These are phyloP conservation scores for Sinonovacula constricta DNA, from an alignment of 1,140 invertebrate genomes.

Conservation along the genomic window DNA sequence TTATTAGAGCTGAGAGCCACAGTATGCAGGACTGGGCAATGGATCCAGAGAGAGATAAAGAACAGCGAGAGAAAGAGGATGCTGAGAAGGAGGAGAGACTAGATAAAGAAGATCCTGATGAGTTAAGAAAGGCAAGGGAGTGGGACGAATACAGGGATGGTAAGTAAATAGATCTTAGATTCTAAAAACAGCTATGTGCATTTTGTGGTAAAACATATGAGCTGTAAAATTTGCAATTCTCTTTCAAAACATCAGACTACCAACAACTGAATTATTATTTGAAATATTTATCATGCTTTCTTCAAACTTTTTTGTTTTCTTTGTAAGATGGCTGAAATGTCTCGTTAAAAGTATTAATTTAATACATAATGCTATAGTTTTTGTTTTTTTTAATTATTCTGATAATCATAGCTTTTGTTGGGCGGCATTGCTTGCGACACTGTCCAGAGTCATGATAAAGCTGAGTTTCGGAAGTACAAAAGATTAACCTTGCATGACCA, in stretches of 20 bases:
- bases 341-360: not conserved
- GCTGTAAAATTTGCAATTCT: not conserved
- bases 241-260: not conserved
- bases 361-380: too few species aligned
- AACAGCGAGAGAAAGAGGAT: constrained; percentile 81
- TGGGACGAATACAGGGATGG: constrained; percentile 96
- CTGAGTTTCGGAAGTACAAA: too few species aligned
- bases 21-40: constrained; percentile 69
- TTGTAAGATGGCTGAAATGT: not conserved
- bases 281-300: not conserved
- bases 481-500: too few species aligned
- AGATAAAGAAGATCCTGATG: constrained; percentile 88
- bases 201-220: not conserved
- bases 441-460: too few species aligned
- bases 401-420: too few species aligned
- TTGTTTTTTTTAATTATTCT: too few species aligned
- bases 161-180: constrained; percentile 39
- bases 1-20: constrained; percentile 22
- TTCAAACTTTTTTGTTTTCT: not conserved
- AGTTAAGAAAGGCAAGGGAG: constrained; percentile 83
- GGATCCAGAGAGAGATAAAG: constrained; percentile 67
- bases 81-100: constrained; percentile 83
- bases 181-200: not conserved
- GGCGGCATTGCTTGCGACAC: too few species aligned
- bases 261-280: not conserved